Conservation (phyloP, 1,140 invertebrate genomes). For the Pseudobourletiella spinata region DNA sequence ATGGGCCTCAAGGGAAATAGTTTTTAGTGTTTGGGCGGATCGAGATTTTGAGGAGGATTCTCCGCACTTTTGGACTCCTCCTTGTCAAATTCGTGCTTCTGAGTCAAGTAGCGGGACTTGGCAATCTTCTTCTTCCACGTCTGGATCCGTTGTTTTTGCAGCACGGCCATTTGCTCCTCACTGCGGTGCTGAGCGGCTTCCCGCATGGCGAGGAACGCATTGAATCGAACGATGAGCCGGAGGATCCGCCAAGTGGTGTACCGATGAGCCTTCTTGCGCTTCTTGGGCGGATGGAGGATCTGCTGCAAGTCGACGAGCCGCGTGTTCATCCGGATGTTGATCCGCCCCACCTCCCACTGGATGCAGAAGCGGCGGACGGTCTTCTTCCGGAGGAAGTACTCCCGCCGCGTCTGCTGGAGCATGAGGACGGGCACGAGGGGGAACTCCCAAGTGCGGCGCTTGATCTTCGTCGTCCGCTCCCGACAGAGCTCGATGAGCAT, state of each 20-base stretch:
- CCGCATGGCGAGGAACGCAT: not conserved
- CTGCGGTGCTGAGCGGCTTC: not conserved
- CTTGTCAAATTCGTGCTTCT: not conserved
- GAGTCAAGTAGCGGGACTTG: not conserved
- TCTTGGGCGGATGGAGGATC: not conserved
- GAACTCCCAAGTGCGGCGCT: slow-evolving; percentile 4
- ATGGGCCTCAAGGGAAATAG: too few relatives aligned
- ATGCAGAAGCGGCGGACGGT: slow-evolving; percentile 5
- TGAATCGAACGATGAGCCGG: not conserved
- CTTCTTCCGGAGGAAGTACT: slow-evolving; percentile 6
- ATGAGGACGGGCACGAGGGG: slow-evolving; percentile 1
- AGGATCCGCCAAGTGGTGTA: slow-evolving; percentile 5
- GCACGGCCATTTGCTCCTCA: too few relatives aligned
- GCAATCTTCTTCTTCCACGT: not conserved
- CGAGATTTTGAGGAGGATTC: too few relatives aligned
- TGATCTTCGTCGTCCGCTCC: not conserved
- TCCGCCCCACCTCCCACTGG: slow-evolving; percentile 8
- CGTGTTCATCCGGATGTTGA: slow-evolving; percentile 8
- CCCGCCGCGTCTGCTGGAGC: not conserved
- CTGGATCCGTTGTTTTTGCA: not conserved
- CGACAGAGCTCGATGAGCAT: not conserved
- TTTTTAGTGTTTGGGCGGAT: too few relatives aligned
- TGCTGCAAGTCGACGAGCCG: not conserved
- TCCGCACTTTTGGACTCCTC: not conserved
- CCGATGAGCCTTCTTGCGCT: not conserved